Evolutionary conservation across 1,140 invertebrate genomes (phyloP), one percentile per base, ranked within the genome.

Genomic region (Nixonia krombeini): DNA sequence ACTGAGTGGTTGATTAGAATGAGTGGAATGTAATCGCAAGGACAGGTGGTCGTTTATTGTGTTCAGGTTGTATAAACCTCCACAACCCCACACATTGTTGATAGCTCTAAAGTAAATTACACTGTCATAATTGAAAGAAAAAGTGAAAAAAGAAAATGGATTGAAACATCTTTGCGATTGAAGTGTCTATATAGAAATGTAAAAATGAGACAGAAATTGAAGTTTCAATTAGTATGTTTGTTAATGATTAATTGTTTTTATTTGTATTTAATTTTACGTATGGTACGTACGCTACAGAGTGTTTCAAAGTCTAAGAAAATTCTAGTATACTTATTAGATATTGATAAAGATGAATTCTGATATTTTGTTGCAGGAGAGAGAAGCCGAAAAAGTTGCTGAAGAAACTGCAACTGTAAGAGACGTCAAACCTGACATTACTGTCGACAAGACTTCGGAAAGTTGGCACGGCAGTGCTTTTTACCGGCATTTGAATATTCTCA

Each of bases 401-500:
- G 77, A 78, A 42, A 33, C 63, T 1, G 53, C 73, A 21, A 38
- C 74, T 26, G 25, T 72, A 25, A 74, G 79, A 35, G 78, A 83
- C 13, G 64, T 81, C 0, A 82, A 83, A 51, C 70, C 79, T 6
- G 78, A 83, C 38, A 47, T 82, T 8, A 49, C 61, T 42, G 25
- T 72, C 4, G 68, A 73, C 10, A 78, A 74, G 65, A 78, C 70
- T 63, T 65, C 76, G 9, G 79, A 82, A 40, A 80, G 61, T 49
- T 82, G 81, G 80, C 77, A 82, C 25, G 74, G 75, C 33, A 75
- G 55, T 41, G 57, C 70, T 47, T 82, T 78, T 42, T 82, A 83
- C 62, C 78, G 78, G 15, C 77, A 80, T 35, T 53, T 81, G 21
- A 76, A 76, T 46, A 68, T 76, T 35, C 40, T 82, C 9, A 81